Percentiles rank a stretch among this genome's conserved stretches.
phyloP scores from a whole-genome alignment of 2,888 invertebrate species.

The Sclerodermus sp. region DNA sequence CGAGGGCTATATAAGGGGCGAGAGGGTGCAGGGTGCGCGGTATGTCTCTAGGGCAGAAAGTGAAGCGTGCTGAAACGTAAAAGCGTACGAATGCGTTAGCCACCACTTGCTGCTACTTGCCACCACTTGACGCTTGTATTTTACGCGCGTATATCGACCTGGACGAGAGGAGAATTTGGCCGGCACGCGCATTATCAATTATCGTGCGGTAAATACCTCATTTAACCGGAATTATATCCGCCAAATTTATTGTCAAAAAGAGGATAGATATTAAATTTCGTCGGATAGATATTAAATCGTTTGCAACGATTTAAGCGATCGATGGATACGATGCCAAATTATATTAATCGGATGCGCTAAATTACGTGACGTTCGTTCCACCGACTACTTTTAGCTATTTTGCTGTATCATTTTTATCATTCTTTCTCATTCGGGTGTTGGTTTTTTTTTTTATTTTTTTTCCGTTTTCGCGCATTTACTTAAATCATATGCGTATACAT shows the following conservation, averaged over 20 bases:
- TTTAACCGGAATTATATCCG: constrained; percentile 16
- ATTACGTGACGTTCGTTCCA: background rate
- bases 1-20: no score
- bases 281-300: background rate
- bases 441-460: no score
- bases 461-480: no score
- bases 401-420: no score
- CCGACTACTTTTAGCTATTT: background rate
- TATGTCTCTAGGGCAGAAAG: constrained; percentile 12
- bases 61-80: background rate
- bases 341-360: background rate
- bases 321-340: background rate
- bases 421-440: no score
- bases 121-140: background rate
- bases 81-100: background rate
- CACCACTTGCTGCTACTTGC: background rate
- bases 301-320: background rate
- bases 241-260: constrained; percentile 8
- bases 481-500: no score
- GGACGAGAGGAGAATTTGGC: no score
- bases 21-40: constrained; percentile 35
- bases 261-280: constrained; percentile 6
- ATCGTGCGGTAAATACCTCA: constrained; percentile 22
- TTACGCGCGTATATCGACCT: background rate
- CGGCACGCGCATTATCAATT: background rate